These are phyloP conservation scores for Nemopilema nomurai DNA, from an alignment of 30 jellyfish, hydroid and myxozoan genomes.

Conservation along the genomic window DNA sequence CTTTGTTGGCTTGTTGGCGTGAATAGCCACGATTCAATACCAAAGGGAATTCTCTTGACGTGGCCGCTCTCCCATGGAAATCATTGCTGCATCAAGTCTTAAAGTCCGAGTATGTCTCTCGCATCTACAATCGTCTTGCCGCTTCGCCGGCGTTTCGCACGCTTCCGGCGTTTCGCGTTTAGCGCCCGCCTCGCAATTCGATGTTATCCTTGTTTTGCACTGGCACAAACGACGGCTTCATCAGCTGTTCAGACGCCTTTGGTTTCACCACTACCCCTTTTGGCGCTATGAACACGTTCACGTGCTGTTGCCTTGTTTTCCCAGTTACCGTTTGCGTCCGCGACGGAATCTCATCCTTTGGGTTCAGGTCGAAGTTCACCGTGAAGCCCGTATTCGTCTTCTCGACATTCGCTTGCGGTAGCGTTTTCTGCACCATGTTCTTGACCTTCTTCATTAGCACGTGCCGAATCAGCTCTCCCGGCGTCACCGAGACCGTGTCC, in stretches of 20 bases:
- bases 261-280: conserved; percentile 98
- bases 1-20: no score
- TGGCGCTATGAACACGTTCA: conserved; percentile 88
- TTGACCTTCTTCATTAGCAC: conserved; percentile 69
- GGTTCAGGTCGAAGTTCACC: conserved; percentile 84
- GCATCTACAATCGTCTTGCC: no score
- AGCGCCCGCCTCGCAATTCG: conserved; percentile 80
- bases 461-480: conserved; percentile 82
- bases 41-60: no score
- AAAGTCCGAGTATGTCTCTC: no score
- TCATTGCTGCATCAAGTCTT: no score
- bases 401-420: conserved; percentile 91
- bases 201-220: conserved; percentile 84
- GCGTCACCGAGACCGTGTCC: conserved; percentile 73
- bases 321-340: conserved; percentile 34
- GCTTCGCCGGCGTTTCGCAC: no score
- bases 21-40: no score
- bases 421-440: conserved; percentile 65
- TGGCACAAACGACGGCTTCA: conserved; percentile 97
- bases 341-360: conserved; percentile 92
- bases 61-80: no score
- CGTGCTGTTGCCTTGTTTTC: conserved; percentile 94
- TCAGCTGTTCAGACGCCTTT: conserved; percentile 88
- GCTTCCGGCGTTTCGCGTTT: no score
- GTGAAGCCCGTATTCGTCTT: conserved; percentile 91